A percentile compares a stretch with the other conserved stretches of the same genome.
These are phyloP conservation scores for Panulirus ornatus DNA, from an alignment of 1,140 invertebrate species.

Conservation along the genomic window DNA sequence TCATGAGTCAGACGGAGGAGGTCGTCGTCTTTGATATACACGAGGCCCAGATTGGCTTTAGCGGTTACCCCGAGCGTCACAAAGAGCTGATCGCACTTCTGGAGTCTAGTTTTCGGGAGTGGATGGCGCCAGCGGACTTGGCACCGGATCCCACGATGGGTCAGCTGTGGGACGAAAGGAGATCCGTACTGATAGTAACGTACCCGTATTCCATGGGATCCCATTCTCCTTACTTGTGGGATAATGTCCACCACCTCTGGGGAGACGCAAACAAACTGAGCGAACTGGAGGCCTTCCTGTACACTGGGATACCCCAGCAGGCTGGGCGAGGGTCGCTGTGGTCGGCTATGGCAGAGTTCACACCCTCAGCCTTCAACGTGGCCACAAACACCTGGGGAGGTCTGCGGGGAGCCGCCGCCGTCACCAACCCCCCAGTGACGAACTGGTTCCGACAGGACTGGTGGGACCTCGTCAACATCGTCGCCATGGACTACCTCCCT, in stretches of 20 bases:
- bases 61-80: constrained; percentile 78
- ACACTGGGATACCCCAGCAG: constrained; percentile 76
- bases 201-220: constrained; percentile 80
- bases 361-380: constrained; percentile 81
- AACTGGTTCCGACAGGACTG: constrained; percentile 81
- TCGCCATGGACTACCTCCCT: constrained; percentile 83
- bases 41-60: constrained; percentile 75
- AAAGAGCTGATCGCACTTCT: constrained; percentile 79
- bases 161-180: constrained; percentile 80
- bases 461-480: constrained; percentile 82
- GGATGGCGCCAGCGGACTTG: constrained; percentile 78
- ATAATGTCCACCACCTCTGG: constrained; percentile 82
- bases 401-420: constrained; percentile 80
- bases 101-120: constrained; percentile 79
- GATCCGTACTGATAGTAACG: constrained; percentile 81
- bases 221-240: constrained; percentile 77
- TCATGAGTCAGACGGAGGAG: constrained; percentile 76
- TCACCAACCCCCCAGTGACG: constrained; percentile 81
- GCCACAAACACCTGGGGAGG: constrained; percentile 80
- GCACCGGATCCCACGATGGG: constrained; percentile 79
- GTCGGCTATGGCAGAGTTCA: constrained; percentile 84
- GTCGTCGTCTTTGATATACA: constrained; percentile 78
- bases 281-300: constrained; percentile 79
- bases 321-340: constrained; percentile 76
- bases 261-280: constrained; percentile 81